Conservation (phyloP, 1,140 invertebrate genomes). For the Orussus abietinus region DNA sequence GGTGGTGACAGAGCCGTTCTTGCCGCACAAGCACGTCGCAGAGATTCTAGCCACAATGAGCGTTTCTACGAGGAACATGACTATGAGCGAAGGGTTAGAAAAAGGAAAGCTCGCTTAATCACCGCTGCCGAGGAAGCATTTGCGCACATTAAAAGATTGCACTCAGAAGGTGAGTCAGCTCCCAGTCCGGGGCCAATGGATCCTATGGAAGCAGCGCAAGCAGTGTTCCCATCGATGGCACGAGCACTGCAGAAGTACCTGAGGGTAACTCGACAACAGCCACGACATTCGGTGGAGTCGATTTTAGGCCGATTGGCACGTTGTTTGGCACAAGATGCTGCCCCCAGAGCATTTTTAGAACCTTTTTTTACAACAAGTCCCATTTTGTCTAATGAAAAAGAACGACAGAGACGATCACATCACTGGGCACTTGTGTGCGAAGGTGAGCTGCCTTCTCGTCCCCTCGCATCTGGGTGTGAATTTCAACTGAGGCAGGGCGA, state of each 20-base stretch:
- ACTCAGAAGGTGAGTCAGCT: slow-evolving; percentile 59
- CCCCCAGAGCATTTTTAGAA: slow-evolving; percentile 90
- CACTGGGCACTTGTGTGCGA: slow-evolving; percentile 94
- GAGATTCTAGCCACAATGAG: slow-evolving; percentile 91
- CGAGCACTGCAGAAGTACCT: slow-evolving; percentile 94
- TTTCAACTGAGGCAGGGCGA: slow-evolving; percentile 94
- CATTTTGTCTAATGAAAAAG: slow-evolving; percentile 76
- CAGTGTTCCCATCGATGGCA: slow-evolving; percentile 94
- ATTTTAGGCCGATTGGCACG: slow-evolving; percentile 82
- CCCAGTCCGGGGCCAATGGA: slow-evolving; percentile 70
- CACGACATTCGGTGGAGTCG: slow-evolving; percentile 88
- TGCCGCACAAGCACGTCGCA: slow-evolving; percentile 68
- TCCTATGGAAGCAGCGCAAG: slow-evolving; percentile 91
- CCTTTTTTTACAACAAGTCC: slow-evolving; percentile 77
- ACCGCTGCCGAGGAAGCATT: slow-evolving; percentile 96
- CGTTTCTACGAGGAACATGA: slow-evolving; percentile 97
- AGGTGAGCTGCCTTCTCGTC: slow-evolving; percentile 75
- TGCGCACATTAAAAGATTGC: slow-evolving; percentile 84
- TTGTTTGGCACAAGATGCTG: slow-evolving; percentile 88
- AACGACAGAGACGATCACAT: slow-evolving; percentile 67
- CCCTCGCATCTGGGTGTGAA: slow-evolving; percentile 73
- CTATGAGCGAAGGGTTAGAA: slow-evolving; percentile 88
- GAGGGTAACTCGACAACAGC: slow-evolving; percentile 90
- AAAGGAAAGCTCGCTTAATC: slow-evolving; percentile 82
- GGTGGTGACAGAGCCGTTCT: slow-evolving; percentile 63